phyloP scores from a whole-genome alignment of 2,113 vertebrate genomes.

The Hyaena hyaena region DNA sequence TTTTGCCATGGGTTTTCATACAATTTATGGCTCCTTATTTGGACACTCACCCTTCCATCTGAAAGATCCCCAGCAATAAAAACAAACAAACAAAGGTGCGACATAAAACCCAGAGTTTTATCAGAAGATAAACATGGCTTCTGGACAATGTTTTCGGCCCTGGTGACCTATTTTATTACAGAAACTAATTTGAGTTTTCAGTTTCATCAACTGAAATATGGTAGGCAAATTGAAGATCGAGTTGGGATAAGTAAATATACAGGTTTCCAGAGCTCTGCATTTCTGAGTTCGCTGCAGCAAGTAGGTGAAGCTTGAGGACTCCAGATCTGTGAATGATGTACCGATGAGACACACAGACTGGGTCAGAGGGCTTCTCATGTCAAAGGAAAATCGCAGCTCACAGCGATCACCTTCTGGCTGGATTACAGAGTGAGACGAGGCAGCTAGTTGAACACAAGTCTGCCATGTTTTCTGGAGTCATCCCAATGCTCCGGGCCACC shows the following conservation, averaged over 20 bases:
- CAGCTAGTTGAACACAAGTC: not conserved
- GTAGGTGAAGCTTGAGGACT: not conserved
- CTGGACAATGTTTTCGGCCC: not conserved
- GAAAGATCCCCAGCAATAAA: not conserved
- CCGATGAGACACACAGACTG: not conserved
- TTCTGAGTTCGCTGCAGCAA: not conserved
- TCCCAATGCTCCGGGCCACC: not conserved
- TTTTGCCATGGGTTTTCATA: not conserved
- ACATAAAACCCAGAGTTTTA: not conserved
- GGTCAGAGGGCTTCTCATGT: not conserved
- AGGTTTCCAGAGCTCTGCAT: too few species aligned
- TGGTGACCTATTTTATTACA: not conserved
- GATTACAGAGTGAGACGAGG: not conserved
- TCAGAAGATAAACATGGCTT: not conserved
- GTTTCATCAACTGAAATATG: conserved; percentile 27
- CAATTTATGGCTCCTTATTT: not conserved
- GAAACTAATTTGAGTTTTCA: conserved; percentile 42
- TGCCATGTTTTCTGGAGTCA: too few species aligned
- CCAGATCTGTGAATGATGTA: not conserved
- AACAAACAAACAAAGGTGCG: not conserved
- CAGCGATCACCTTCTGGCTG: too few species aligned
- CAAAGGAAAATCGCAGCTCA: not conserved
- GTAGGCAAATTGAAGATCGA: not conserved
- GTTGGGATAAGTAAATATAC: not conserved
- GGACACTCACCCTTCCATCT: not conserved